phyloP scores from a whole-genome alignment of 2,113 vertebrate genomes.

The Phylloscopus whistleri region DNA sequence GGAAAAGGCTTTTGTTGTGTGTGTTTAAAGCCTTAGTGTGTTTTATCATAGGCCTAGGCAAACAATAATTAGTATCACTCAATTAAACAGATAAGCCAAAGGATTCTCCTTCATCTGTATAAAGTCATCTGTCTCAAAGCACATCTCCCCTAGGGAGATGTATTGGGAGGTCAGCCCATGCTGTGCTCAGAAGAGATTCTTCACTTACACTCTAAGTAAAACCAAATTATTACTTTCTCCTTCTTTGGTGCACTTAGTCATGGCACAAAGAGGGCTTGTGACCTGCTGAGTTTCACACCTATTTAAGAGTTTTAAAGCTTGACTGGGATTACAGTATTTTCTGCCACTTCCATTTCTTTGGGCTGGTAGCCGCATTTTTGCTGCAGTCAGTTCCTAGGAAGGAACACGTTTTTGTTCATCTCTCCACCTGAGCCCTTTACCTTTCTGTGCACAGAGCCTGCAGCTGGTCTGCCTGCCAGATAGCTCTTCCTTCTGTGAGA shows the following conservation, averaged over 20 bases:
- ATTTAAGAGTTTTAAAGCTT: neutral
- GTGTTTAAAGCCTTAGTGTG: neutral
- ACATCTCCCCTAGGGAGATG: neutral
- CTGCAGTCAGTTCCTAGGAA: neutral
- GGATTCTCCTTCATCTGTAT: neutral
- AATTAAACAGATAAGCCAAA: neutral
- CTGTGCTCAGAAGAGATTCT: neutral
- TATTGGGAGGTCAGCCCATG: neutral
- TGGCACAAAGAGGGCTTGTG: neutral
- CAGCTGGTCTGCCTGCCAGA: neutral
- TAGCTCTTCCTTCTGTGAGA: neutral
- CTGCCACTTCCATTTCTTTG: neutral
- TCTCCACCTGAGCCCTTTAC: neutral
- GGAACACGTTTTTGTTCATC: neutral
- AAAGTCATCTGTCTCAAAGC: neutral
- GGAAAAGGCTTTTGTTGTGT: neutral
- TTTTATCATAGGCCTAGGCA: neutral
- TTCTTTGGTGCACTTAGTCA: neutral
- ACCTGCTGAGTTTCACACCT: neutral
- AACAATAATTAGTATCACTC: neutral
- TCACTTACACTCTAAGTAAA: neutral
- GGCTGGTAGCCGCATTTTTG: fast-evolving
- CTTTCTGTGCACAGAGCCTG: neutral
- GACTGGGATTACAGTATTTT: neutral
- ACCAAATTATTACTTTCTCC: neutral